Percentiles rank a stretch among this genome's conserved stretches.
Conservation (phyloP, 2,113 vertebrate species). For the Oryzias curvinotus region DNA sequence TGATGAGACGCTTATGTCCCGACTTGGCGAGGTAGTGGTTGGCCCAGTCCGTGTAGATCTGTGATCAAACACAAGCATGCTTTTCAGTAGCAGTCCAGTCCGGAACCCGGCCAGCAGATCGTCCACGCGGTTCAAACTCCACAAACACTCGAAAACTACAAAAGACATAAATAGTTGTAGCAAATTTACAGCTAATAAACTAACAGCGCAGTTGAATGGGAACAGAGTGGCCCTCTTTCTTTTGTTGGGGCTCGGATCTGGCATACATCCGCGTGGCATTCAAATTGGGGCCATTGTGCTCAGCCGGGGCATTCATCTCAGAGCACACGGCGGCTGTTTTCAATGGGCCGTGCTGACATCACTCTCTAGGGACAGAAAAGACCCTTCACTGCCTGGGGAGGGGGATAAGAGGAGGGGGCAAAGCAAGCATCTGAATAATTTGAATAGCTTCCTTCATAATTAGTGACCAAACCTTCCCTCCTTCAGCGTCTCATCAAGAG, state of each 20-base stretch:
- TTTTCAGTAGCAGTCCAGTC: conserved; percentile 31
- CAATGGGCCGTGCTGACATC: conserved; percentile 79
- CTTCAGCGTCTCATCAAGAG: conserved; percentile 19
- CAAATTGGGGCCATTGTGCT: conserved; percentile 83
- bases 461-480: conserved; percentile 51
- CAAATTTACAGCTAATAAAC: conserved; percentile 71
- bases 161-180: conserved; percentile 56
- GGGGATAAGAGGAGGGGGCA: conserved; percentile 28
- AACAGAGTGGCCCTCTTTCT: conserved; percentile 65
- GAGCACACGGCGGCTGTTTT: conserved; percentile 68
- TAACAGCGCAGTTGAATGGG: conserved; percentile 63
- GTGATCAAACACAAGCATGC: conserved; percentile 61
- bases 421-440: conserved; percentile 77
- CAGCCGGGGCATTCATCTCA: conserved; percentile 75
- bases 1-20: conserved; percentile 95
- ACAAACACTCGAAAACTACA: conserved; percentile 65
- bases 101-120: conserved; percentile 16
- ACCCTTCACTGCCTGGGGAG: conserved; percentile 70
- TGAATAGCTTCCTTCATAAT: conserved; percentile 72
- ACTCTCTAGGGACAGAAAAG: conserved; percentile 76
- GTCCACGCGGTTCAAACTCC: conserved; percentile 49
- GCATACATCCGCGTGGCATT: conserved; percentile 77
- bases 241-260: conserved; percentile 67
- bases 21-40: conserved; percentile 98
- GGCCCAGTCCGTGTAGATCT: conserved; percentile 99